A percentile compares a stretch with the other conserved stretches of the same genome.
These are phyloP conservation scores for Spisula subtruncata DNA, from an alignment of 2,888 invertebrate species.

Conservation along the genomic window DNA sequence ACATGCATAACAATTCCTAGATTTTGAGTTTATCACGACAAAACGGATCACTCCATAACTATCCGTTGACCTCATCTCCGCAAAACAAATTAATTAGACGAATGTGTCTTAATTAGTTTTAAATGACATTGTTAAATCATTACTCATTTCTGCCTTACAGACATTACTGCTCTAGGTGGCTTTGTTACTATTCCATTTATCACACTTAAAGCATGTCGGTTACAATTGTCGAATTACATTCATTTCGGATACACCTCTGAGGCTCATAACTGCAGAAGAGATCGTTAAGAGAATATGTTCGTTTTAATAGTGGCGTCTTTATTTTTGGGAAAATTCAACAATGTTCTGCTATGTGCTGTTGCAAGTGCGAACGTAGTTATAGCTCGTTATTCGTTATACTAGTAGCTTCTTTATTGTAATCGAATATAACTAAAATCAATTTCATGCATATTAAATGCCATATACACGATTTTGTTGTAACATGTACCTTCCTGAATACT, in stretches of 20 bases:
- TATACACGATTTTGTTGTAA: too few relatives aligned
- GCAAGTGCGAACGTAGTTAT: background rate
- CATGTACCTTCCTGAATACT: too few relatives aligned
- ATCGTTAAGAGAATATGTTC: background rate
- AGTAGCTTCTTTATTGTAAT: background rate
- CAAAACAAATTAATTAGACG: too few relatives aligned
- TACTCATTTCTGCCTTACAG: background rate
- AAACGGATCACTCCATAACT: too few relatives aligned
- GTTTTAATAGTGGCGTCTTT: background rate
- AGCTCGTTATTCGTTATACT: background rate
- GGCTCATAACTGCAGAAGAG: background rate
- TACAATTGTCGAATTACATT: conserved; percentile 13
- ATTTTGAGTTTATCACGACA: too few relatives aligned
- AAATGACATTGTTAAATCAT: background rate
- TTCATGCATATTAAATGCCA: too few relatives aligned
- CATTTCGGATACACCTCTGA: background rate
- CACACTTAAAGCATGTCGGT: background rate
- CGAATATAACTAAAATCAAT: too few relatives aligned
- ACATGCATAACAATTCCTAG: too few relatives aligned
- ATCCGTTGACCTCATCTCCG: too few relatives aligned
- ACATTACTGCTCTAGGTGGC: background rate
- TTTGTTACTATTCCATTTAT: background rate
- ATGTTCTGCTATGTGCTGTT: background rate
- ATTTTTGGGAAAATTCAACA: background rate
- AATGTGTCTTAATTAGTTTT: background rate